Base-by-base conservation (phyloP, 2,797 vertebrate genomes). In the Chrosomus eos region DNA sequence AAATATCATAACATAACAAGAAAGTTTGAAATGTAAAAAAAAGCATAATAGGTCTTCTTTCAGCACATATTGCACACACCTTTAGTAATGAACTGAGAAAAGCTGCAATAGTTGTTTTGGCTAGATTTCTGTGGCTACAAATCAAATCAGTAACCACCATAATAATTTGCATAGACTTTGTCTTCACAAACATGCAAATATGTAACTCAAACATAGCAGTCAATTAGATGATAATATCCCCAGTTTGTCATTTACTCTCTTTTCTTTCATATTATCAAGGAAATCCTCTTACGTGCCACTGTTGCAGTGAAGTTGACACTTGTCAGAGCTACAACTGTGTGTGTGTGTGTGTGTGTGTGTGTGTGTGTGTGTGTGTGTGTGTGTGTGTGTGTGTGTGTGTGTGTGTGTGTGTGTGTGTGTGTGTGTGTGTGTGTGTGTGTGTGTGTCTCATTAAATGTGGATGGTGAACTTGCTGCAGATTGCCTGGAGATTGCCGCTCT, bases 401-500 rank as follows among this genome's bases (percentile, higher is more conserved):
- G 31, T 79, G 51, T 66, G 79, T 76, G 45, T 81, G 53, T 82
- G 28, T 85, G 31, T 87, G 43, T 45, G 43, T 67, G 80, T 77
- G 48, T 82, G 55, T 14, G 64, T 79, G 53, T 73, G 33, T 81
- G 79, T 84, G 76, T 73, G 48, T 83, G 74, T 72, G 74, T 86
- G 85, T 76, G 85, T 70, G 82, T 82, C 83, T 90, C 87, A 88
- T 88, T 90, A 88, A 87, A 87, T 88, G 89, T 90, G 89, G 81
- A 89, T 88, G 89, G 86, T 88, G 88, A 89, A 89, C 86, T 88
- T 83, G 89, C 89, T 71, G 82, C 80, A 90, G 89, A 90, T 90
- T 88, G 89, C 87, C 89, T 87, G 87, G 86, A 88, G 87, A 90
- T 90, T 90, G 89, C 89, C 81, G 85, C 86, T 90, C 87, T 87